A percentile compares a stretch with the other conserved stretches of the same genome.
These are phyloP conservation scores for Phyto melanocephala DNA, from an alignment of 2,888 invertebrate species.

Conservation along the genomic window DNA sequence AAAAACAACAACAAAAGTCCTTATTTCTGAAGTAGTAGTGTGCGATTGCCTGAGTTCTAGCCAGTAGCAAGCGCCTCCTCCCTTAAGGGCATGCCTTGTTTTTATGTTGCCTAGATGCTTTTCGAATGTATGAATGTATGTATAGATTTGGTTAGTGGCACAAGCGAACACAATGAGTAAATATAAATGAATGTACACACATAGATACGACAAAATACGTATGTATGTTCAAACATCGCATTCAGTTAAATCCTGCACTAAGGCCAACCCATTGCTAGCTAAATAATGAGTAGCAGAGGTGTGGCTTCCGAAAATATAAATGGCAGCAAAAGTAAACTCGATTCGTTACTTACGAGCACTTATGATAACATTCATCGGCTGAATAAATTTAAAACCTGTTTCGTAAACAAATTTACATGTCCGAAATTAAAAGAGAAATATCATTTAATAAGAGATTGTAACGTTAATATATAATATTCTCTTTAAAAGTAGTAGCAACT, in stretches of 20 bases:
- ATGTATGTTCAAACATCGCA: not conserved
- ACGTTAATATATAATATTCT: not conserved
- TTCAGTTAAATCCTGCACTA: conserved; percentile 62
- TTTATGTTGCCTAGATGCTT: conserved; percentile 54
- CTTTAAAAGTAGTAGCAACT: too few relatives aligned
- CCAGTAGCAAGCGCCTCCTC: conserved; percentile 76
- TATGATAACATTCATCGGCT: not conserved
- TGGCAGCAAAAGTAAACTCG: conserved; percentile 71
- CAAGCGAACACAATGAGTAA: not conserved
- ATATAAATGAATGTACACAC: not conserved
- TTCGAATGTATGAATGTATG: not conserved
- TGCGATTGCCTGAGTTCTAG: conserved; percentile 75
- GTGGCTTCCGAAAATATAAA: conserved; percentile 77
- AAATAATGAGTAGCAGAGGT: conserved; percentile 73
- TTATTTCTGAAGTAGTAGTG: conserved; percentile 34
- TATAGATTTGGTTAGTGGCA: conserved; percentile 43
- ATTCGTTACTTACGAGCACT: not conserved
- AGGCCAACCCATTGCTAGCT: conserved; percentile 72
- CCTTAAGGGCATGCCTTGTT: conserved; percentile 72
- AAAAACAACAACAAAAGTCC: conserved; percentile 17
- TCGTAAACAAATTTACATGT: not conserved
- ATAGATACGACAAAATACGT: not conserved
- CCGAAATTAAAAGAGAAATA: not conserved
- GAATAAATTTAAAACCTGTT: not conserved
- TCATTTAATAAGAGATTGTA: not conserved